Conservation (phyloP, 2,797 vertebrate genomes). For the Taeniopygia guttata region DNA sequence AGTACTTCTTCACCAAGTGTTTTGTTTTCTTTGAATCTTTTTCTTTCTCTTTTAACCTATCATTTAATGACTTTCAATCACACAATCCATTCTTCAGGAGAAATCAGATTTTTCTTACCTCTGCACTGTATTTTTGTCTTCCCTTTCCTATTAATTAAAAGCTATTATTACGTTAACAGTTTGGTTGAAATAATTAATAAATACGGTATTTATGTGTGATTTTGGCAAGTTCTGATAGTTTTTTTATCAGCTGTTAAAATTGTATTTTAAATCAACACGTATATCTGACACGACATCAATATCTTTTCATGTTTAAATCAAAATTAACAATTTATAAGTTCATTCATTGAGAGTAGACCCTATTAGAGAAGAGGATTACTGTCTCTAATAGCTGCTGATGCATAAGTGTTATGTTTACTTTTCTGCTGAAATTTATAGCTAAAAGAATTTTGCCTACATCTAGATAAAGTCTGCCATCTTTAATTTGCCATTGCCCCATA, state of each 20-base stretch:
- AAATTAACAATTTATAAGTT: not conserved
- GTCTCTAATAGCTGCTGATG: not conserved
- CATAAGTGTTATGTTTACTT: not conserved
- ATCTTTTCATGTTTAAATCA: not conserved
- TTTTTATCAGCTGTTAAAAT: not conserved
- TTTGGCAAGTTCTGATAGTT: not conserved
- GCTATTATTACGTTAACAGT: not conserved
- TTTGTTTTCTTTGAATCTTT: not conserved
- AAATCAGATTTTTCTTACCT: not conserved
- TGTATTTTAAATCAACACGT: not conserved
- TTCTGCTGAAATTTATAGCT: not conserved
- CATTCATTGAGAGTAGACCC: not conserved
- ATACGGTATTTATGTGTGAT: not conserved
- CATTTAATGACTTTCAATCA: not conserved
- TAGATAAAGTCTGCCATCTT: not conserved
- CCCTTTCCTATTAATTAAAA: not conserved
- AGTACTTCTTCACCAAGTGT: not conserved
- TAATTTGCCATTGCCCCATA: not conserved
- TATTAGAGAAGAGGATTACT: not conserved
- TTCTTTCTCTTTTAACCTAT: not conserved
- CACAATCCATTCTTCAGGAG: not conserved
- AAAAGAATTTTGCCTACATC: not conserved
- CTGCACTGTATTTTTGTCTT: not conserved
- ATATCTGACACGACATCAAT: not conserved
- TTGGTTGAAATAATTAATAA: not conserved